Base-by-base conservation (phyloP, 1,140 invertebrate genomes). In the Tyrophagus putrescentiae region DNA sequence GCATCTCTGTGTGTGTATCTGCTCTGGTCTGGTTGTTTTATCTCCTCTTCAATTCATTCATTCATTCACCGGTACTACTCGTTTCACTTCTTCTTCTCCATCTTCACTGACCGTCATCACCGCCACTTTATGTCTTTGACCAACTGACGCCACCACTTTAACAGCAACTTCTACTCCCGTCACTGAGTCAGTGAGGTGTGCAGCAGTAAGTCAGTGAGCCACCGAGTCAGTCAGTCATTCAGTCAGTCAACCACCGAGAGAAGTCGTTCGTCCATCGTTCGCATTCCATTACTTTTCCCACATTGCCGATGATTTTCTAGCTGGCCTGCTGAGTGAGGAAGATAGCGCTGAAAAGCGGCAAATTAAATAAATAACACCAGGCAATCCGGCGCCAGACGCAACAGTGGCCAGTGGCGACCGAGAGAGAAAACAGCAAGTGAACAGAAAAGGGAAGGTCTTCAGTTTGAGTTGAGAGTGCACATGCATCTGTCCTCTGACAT, bases 221-320 rank as follows among this genome's bases (percentile, higher is more conserved):
- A 48, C 18, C 31, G 21, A 48, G 45, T 48, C 45, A 48, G 45
- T 48, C 23, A 48, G 45, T 48, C 45, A 48, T 25, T 7, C 18
- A 18, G n/a, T n/a, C n/a, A n/a, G n/a, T n/a, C n/a, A n/a, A n/a
- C n/a, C 45, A 48, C 7, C 7, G 7, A 7, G 13, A 48, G 45
- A 25, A 6, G 45, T 48, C 36, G 13, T 39, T 39, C 36, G 36
- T 39, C 36, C 13, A 13, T 21, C 45, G 45, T 48, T 48, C 45
- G 45, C 45, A 48, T 48, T 48, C 45, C 45, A 21, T 7, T 18
- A 7, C 18, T 29, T 48, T 21, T 21, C 45, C 13, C 31, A 29
- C 7, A 7, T 21, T 21, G 45, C 23, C 31, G 45, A 18, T 48
- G 45, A 48, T 18, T 21, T 48, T n/a, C n/a, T n/a, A n/a, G n/a